Evolutionary conservation across 2,797 vertebrate species (phyloP).

Genomic region (Limosa lapponica): DNA sequence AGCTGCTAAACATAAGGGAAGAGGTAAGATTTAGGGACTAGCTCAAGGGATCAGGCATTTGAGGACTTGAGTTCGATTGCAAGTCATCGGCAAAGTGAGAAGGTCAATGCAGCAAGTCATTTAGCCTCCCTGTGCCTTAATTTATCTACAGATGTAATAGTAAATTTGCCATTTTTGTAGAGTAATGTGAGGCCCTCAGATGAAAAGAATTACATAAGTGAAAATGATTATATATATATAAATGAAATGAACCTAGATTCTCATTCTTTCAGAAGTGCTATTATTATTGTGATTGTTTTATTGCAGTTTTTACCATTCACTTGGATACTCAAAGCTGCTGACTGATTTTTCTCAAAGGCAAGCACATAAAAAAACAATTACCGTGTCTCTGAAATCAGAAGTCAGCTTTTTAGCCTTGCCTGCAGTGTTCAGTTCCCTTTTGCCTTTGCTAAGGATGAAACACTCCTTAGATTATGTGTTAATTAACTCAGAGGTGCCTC

Average conservation of each 20-base stretch:
- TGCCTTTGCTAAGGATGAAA: neutral
- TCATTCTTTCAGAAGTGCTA: conserved; percentile 23
- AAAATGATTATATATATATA: conserved; percentile 30
- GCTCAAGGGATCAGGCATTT: conserved; percentile 21
- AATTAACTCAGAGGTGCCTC: neutral
- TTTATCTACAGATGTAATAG: conserved; percentile 22
- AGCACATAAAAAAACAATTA: neutral
- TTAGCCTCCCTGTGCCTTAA: conserved; percentile 8
- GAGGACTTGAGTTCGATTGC: neutral
- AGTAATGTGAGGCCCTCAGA: conserved; percentile 1
- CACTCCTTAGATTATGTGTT: neutral
- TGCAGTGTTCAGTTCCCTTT: neutral
- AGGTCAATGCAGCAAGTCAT: conserved; percentile 43
- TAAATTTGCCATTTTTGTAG: conserved; percentile 15
- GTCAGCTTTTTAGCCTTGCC: conserved; percentile 31
- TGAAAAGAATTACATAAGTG: conserved; percentile 19
- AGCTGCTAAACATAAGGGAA: neutral
- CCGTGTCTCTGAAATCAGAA: conserved; percentile 27
- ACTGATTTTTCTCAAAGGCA: conserved; percentile 48
- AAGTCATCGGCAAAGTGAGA: conserved; percentile 30
- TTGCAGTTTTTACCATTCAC: conserved; percentile 25
- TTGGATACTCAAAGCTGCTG: conserved; percentile 19
- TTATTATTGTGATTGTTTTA: conserved; percentile 49
- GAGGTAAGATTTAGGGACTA: conserved; percentile 13
- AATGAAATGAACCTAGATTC: conserved; percentile 7